A percentile compares a stretch with the other conserved stretches of the same genome.
phyloP scores from a whole-genome alignment of 2,113 vertebrate genomes.

The Crotalus helleri region DNA sequence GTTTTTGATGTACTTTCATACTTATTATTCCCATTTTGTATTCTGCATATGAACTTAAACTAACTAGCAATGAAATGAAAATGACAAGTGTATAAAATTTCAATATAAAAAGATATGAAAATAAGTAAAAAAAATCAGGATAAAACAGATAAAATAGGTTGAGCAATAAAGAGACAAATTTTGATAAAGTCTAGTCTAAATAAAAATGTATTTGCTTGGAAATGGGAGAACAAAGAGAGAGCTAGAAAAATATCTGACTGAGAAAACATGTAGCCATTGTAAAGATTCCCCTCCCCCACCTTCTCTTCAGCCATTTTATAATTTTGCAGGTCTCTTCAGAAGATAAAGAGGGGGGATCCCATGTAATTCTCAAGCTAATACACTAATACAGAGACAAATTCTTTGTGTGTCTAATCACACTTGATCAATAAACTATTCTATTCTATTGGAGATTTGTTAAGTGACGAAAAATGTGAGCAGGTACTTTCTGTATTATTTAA shows the following conservation, averaged over 20 bases:
- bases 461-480: not conserved
- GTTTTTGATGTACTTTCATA: not conserved
- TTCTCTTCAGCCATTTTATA: not conserved
- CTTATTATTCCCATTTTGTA: not conserved
- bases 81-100: not conserved
- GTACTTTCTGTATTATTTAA: not conserved
- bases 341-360: not conserved
- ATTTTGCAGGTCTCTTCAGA: not conserved
- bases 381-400: not conserved
- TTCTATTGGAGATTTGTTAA: not conserved
- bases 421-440: not conserved
- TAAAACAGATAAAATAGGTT: not conserved
- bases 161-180: not conserved
- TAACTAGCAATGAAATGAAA: not conserved
- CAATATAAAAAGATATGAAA: not conserved
- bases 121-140: not conserved
- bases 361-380: not conserved
- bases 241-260: not conserved
- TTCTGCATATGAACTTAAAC: not conserved
- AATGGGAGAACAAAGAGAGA: not conserved
- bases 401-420: not conserved
- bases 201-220: not conserved
- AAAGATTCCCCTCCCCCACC: no score
- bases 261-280: not conserved
- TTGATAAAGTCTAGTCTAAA: not conserved